Base-by-base conservation (phyloP, 2,113 vertebrate species). In the Marmota flaviventris region DNA sequence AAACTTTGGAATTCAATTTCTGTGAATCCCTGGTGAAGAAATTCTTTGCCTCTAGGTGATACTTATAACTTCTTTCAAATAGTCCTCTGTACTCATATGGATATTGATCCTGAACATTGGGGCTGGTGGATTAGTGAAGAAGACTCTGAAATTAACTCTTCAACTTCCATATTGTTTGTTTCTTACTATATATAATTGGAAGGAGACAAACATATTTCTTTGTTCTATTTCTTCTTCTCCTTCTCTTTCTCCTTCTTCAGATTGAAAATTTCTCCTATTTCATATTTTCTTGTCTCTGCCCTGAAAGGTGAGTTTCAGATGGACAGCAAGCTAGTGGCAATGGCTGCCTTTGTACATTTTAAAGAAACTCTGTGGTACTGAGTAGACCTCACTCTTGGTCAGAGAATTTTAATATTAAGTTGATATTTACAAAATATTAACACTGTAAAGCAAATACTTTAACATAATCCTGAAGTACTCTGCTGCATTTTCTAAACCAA, bases 291-390 rank as follows among this genome's bases (percentile, higher is more conserved):
- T 77, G 61, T 9, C 4, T 69, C 14, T 91, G 27, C 51, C 48
- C 3, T 48, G 5, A 56, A 2, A 0, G 22, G 1, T 69, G 8
- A 18, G 2, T 77, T 70, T 81, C 14, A 13, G 17, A 34, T 17
- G 1, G 4, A 82, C 1, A 56, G 3, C 1, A 37, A 42, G 2
- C 1, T 65, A 12, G 7, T 10, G 2, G 4, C 18, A 72, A 2
- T 67, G 37, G 14, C 10, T 77, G 11, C 1, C 18, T 73, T 20
- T 79, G 5, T 10, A 70, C 0, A 58, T 65, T 78, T 77, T 63
- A 25, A 83, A 69, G 24, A 77, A 89, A 87, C 5, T n/a, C 10
- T 91, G 25, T 70, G 7, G 6, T 14, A 75, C 18, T 83, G 58
- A 67, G 8, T 70, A 7, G n/a, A 91, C 3, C 7, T 73, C 4